Conservation (phyloP, 2,888 invertebrate species). For the Rotaria sp. region DNA sequence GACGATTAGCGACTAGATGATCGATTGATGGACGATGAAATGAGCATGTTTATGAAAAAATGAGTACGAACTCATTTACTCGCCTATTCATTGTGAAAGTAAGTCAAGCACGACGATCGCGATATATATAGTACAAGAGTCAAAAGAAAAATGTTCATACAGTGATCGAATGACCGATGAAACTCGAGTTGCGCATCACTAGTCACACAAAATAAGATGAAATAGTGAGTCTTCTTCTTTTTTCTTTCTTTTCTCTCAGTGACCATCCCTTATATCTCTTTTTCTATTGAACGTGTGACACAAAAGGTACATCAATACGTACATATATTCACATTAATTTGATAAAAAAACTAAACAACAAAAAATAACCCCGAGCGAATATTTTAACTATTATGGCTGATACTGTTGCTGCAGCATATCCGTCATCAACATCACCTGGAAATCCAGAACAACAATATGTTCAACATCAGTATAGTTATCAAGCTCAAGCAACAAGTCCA, state of each 20-base stretch:
- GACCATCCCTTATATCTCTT: not conserved
- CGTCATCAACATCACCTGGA: not conserved
- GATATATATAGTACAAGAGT: not conserved
- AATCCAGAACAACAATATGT: conserved; percentile 7
- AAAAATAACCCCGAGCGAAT: not conserved
- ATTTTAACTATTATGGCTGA: not conserved
- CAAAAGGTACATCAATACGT: not conserved
- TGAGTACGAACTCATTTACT: not conserved
- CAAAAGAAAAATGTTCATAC: not conserved
- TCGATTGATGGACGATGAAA: not conserved
- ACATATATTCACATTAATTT: not conserved
- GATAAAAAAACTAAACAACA: not conserved
- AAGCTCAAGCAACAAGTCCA: not conserved
- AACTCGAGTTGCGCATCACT: not conserved
- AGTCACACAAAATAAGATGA: not conserved
- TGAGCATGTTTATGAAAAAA: not conserved
- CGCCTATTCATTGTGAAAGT: not conserved
- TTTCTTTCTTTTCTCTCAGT: not conserved
- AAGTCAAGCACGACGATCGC: not conserved
- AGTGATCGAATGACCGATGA: not conserved
- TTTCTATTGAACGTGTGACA: not conserved
- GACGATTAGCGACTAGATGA: not conserved
- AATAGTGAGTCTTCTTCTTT: not conserved
- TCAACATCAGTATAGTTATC: conserved; percentile 15
- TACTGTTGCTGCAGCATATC: not conserved